These are phyloP conservation scores for Coleophora flavipennella DNA, from an alignment of 2,888 invertebrate species.

Conservation along the genomic window DNA sequence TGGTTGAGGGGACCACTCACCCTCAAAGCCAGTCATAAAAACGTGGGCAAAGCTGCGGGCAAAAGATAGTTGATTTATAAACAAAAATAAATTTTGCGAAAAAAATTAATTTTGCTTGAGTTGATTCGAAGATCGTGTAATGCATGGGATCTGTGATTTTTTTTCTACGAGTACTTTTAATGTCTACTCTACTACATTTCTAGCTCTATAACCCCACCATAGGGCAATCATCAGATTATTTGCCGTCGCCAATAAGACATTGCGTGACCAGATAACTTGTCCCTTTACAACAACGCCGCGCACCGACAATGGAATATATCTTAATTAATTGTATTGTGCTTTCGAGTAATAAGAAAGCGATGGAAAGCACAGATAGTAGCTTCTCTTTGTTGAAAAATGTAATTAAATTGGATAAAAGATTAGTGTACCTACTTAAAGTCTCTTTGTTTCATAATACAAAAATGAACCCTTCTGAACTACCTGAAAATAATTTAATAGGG, in stretches of 20 bases:
- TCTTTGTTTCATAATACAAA: too few species aligned
- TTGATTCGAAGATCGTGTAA: too few species aligned
- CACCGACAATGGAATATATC: slow-evolving; percentile 27
- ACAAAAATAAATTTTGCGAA: too few species aligned
- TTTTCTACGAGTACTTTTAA: neutral
- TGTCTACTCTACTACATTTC: neutral
- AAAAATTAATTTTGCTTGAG: too few species aligned
- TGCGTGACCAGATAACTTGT: slow-evolving; percentile 23
- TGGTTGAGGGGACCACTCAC: too few species aligned
- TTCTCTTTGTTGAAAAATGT: too few species aligned
- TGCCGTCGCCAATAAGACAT: slow-evolving; percentile 25
- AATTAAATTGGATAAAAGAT: neutral
- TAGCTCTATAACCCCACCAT: slow-evolving; percentile 11
- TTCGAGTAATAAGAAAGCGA: slow-evolving; percentile 27
- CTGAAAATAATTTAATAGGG: too few species aligned
- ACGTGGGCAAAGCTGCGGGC: neutral
- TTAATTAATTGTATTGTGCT: slow-evolving; percentile 36
- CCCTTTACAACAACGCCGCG: slow-evolving; percentile 25
- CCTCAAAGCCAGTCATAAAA: too few species aligned
- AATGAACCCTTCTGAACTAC: too few species aligned
- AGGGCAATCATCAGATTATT: slow-evolving; percentile 31
- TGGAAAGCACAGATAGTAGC: slow-evolving; percentile 11
- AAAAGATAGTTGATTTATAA: neutral
- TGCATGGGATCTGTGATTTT: too few species aligned
- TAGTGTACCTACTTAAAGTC: neutral